Base-by-base conservation (phyloP, 2,113 vertebrate species). In the Bufo bufo region DNA sequence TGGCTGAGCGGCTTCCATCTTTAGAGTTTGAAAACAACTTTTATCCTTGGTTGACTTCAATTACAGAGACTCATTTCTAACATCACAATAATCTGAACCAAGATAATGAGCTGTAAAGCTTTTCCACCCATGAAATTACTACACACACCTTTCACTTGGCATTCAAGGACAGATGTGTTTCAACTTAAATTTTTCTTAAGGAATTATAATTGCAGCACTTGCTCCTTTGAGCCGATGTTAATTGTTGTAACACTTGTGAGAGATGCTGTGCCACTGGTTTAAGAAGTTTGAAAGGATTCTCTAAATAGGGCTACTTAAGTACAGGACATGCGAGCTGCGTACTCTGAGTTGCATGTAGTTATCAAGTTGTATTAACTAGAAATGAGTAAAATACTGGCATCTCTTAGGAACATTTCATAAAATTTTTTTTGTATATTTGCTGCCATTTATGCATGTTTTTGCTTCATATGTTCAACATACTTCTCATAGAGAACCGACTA, bases 11-110 rank as follows among this genome's bases (percentile, higher is more conserved):
- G 19, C 7, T 43, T 69, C n/a, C 59, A 80, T 72, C 71, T 6
- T 71, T 65, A 8, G 10, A 8, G 14, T 0, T 2, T 1, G 3
- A 84, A 88, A 77, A 89, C 69, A 2, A 85, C 86, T 91, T 90
- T 92, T 93, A 89, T 90, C 87, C 85, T 90, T 93, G 89, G 91
- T 90, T 90, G 92, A 90, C 90, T 92, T 91, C 91, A 90, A 93
- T 93, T 93, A 93, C 0, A 3, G n/a, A 13, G 89, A 75, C 90
- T 91, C 72, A 83, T 84, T 91, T 90, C 90, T 77, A 82, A 86
- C 43, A 75, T 71, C 89, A 90, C 90, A 86, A 71, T 74, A 89
- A 92, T 85, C 85, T 90, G 89, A 89, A 87, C 88, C 90, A 90
- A 91, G 88, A 90, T 90, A 91, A 90, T 89, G 91, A 93, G 91